Evolutionary conservation across 2,888 invertebrate genomes (phyloP).

Genomic region (Rhingia rostrata): DNA sequence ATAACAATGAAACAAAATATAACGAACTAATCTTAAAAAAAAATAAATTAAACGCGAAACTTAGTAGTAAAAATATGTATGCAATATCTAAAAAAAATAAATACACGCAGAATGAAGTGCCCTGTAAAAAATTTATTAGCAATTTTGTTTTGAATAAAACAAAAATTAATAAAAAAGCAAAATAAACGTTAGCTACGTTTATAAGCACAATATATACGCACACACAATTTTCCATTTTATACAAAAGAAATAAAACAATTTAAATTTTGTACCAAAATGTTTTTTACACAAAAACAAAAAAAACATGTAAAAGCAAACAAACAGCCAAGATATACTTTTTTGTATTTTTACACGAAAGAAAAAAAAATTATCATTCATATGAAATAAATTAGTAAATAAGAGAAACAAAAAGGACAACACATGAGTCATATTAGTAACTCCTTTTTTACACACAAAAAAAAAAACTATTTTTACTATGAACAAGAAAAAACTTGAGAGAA

Average conservation of each 20-base stretch:
- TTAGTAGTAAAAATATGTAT: conserved; percentile 44
- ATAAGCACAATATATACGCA: conserved; percentile 52
- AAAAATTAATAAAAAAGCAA: conserved; percentile 21
- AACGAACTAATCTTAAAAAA: conserved; percentile 44
- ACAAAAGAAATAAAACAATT: conserved; percentile 33
- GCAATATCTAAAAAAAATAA: conserved; percentile 18
- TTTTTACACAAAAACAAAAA: conserved; percentile 60
- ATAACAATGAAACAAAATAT: conserved; percentile 26
- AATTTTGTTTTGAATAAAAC: conserved; percentile 38
- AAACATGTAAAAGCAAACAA: conserved; percentile 45
- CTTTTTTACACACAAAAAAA: conserved; percentile 11
- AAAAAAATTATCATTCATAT: conserved; percentile 27
- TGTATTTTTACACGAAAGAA: conserved; percentile 64
- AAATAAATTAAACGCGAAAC: conserved; percentile 4
- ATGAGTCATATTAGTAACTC: conserved; percentile 56
- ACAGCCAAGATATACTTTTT: conserved; percentile 75
- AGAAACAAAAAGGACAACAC: conserved; percentile 18
- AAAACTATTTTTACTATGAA: conserved; percentile 43
- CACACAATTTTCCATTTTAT: conserved; percentile 56
- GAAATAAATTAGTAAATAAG: conserved; percentile 47
- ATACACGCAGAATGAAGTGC: conserved; percentile 52
- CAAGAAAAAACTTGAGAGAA: not conserved
- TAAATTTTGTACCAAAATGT: conserved; percentile 48
- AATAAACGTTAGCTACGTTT: conserved; percentile 26
- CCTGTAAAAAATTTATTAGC: conserved; percentile 64